Evolutionary conservation across 2,797 vertebrate genomes (phyloP).

Genomic region (Hyperoplus immaculatus): DNA sequence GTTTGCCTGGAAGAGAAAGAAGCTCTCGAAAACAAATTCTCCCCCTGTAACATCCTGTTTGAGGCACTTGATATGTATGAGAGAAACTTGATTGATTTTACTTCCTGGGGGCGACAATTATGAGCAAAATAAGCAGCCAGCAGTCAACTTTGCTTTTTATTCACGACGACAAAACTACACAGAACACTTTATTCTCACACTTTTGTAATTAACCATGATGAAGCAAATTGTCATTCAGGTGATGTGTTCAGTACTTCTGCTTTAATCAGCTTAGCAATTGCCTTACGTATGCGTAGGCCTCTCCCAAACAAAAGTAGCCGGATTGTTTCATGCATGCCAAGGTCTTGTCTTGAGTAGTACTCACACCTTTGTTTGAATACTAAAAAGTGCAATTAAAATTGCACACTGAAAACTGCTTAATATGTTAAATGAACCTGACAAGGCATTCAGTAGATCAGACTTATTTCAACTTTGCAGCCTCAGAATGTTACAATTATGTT

Average conservation of each 20-base stretch:
- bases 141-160: constrained; percentile 61
- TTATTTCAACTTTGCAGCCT: constrained; percentile 17
- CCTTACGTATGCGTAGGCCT: constrained; percentile 19
- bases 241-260: constrained; percentile 34
- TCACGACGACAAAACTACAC: constrained; percentile 58
- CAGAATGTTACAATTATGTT: constrained; percentile 16
- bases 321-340: neutral
- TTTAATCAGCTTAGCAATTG: constrained; percentile 51
- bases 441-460: constrained; percentile 29
- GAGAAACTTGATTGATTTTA: constrained; percentile 72
- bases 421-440: constrained; percentile 50
- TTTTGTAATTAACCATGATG: constrained; percentile 63
- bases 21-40: constrained; percentile 19
- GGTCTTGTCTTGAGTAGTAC: constrained; percentile 16
- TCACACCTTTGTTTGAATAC: constrained; percentile 31
- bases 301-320: neutral
- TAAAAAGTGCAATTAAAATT: constrained; percentile 37
- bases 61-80: constrained; percentile 63
- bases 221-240: constrained; percentile 47
- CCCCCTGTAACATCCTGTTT: constrained; percentile 58
- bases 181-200: constrained; percentile 54
- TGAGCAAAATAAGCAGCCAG: constrained; percentile 57
- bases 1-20: constrained; percentile 59
- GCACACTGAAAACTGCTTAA: constrained; percentile 29
- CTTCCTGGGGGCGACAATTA: constrained; percentile 69